Evolutionary conservation across 2,113 vertebrate genomes (phyloP), one percentile per base, ranked within the genome.

Genomic region (Steatornis caripensis): DNA sequence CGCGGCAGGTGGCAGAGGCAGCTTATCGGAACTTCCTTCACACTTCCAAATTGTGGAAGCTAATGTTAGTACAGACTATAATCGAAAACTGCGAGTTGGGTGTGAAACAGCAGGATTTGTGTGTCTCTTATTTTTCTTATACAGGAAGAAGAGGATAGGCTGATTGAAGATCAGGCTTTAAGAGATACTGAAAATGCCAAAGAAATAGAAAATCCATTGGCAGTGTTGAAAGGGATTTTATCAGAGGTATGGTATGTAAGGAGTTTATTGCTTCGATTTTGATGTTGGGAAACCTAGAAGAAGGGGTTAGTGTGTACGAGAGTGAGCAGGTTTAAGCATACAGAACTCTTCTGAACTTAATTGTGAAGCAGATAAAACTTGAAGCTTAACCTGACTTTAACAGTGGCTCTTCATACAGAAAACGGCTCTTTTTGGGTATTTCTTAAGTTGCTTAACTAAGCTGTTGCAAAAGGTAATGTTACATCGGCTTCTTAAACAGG

Each of bases 91-190:
- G 1, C 48, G 34, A 3, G 9, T 5, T 36, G 10, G 36, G 9
- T 69, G 64, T 80, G 74, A 51, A 79, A 58, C 24, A 27, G 11
- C 27, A 39, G 5, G 41, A 17, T 54, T 65, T 88, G 21, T 37
- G 29, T 86, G 45, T 76, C 45, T 72, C 6, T 30, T 95, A 1
- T n/a, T 87, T 94, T 94, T 94, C 26, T 74, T 92, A 53, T 57
- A 55, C 85, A 99, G 99, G 98, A 98, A 61, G 98, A 99, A 32
- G 98, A 99, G 55, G 83, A 66, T 53, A 97, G 98, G 88, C 91
- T 97, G 87, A 89, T 96, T 85, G 97, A 96, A 72, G 84, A 96
- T 30, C 96, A 95, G 26, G 79, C 96, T 80, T 78, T 84, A 65
- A 95, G 96, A 93, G 79, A 87, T 45, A 80, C 54, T 48, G 98